These are phyloP conservation scores for Gnatocerus cornutus DNA, from an alignment of 2,888 invertebrate species.

Conservation along the genomic window DNA sequence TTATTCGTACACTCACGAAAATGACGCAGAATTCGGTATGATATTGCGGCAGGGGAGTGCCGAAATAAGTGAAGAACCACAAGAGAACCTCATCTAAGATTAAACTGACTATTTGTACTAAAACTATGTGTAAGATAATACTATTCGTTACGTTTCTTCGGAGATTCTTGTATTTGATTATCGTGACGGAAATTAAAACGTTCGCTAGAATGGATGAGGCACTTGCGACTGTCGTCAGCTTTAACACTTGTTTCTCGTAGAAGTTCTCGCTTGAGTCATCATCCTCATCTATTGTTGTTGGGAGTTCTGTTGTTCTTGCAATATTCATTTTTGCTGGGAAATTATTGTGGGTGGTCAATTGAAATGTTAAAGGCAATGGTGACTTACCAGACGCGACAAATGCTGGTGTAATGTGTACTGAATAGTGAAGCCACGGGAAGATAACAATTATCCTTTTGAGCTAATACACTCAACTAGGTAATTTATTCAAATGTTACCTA, in stretches of 20 bases:
- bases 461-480: conserved; percentile 25
- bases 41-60: conserved; percentile 34
- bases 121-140: conserved; percentile 30
- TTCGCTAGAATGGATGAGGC: conserved; percentile 28
- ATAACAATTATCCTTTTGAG: conserved; percentile 42
- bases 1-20: conserved; percentile 27
- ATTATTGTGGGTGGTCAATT: conserved; percentile 17
- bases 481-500: conserved; percentile 32
- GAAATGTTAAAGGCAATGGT: conserved; percentile 7
- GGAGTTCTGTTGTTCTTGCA: conserved; percentile 9
- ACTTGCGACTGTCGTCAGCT: conserved; percentile 29
- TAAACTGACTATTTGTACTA: conserved; percentile 36
- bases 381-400: conserved; percentile 21
- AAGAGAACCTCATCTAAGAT: conserved; percentile 30
- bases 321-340: conserved; percentile 11
- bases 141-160: conserved; percentile 22
- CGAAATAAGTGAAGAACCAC: conserved; percentile 40
- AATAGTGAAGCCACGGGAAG: conserved; percentile 24
- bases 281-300: conserved; percentile 35
- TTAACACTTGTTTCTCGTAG: conserved; percentile 38
- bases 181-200: conserved; percentile 34
- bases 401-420: conserved; percentile 14
- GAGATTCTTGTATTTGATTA: conserved; percentile 36
- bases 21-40: conserved; percentile 35
- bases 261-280: conserved; percentile 30